Evolutionary conservation across 2,888 invertebrate species (phyloP).

Genomic region (Adela reaumurella): DNA sequence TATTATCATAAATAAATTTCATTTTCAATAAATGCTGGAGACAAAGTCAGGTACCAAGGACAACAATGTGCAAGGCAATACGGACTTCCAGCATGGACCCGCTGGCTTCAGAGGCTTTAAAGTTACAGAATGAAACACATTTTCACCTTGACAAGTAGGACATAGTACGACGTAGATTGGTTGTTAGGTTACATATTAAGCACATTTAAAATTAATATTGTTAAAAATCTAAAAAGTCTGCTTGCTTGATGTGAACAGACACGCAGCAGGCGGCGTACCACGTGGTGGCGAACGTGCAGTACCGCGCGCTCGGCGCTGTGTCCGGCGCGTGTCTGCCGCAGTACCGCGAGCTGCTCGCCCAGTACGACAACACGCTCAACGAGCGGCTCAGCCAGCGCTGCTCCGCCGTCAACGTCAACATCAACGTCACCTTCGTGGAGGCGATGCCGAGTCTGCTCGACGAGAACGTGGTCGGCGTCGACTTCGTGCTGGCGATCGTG

Average conservation of each 20-base stretch:
- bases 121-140: no score
- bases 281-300: constrained; percentile 80
- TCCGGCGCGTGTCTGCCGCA: constrained; percentile 79
- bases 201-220: no score
- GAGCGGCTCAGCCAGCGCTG: constrained; percentile 84
- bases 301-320: constrained; percentile 87
- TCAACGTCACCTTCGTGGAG: constrained; percentile 87
- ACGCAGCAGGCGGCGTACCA: constrained; percentile 95
- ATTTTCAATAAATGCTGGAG: no score
- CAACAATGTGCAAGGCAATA: no score
- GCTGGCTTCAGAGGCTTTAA: no score
- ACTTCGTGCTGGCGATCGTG: constrained; percentile 81
- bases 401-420: constrained; percentile 90
- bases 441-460: constrained; percentile 76
- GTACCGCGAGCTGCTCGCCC: constrained; percentile 78
- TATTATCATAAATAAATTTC: no score
- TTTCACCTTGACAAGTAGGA: no score
- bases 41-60: no score
- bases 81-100: no score
- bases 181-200: no score
- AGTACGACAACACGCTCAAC: constrained; percentile 78
- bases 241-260: constrained; percentile 40
- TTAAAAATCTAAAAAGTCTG: no score
- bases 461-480: constrained; percentile 83
- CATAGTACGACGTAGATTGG: no score